phyloP scores from a whole-genome alignment of 2,888 invertebrate genomes.

The Anorthoa munda region DNA sequence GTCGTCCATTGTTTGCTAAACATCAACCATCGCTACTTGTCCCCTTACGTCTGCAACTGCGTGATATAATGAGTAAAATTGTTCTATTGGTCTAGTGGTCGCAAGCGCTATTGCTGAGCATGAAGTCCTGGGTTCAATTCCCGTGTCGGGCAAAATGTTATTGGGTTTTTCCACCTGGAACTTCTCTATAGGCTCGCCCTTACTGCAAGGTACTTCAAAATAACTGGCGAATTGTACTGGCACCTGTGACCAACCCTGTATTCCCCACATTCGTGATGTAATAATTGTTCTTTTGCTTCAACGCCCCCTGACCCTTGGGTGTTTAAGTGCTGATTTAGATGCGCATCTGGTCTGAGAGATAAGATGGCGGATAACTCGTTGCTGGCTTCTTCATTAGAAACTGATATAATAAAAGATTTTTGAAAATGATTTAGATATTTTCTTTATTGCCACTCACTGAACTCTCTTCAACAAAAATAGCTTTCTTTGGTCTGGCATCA shows the following conservation, averaged over 20 bases:
- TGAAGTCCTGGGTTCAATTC: no score
- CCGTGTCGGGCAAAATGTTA: no score
- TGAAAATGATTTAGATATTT: background rate
- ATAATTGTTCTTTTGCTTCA: conserved; percentile 28
- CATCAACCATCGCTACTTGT: conserved; percentile 43
- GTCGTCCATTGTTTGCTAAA: conserved; percentile 71
- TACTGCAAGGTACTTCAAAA: no score
- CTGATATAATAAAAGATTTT: no score
- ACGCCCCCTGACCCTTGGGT: conserved; percentile 44
- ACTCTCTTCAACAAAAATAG: no score
- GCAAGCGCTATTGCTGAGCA: no score
- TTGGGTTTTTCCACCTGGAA: no score
- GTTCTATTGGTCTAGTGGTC: conserved; percentile 18
- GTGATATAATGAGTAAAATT: conserved; percentile 29
- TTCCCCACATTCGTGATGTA: no score
- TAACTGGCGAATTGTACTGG: no score
- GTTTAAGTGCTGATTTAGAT: conserved; percentile 40
- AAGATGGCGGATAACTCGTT: conserved; percentile 4
- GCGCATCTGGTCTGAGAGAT: conserved; percentile 27
- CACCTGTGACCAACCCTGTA: no score
- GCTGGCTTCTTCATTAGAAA: background rate
- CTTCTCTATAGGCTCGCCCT: no score
- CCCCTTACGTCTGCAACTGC: conserved; percentile 21
- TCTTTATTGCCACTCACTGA: background rate
- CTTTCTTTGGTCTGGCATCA: no score